Base-by-base conservation (phyloP, 2,888 invertebrate species). In the Idaea straminata region DNA sequence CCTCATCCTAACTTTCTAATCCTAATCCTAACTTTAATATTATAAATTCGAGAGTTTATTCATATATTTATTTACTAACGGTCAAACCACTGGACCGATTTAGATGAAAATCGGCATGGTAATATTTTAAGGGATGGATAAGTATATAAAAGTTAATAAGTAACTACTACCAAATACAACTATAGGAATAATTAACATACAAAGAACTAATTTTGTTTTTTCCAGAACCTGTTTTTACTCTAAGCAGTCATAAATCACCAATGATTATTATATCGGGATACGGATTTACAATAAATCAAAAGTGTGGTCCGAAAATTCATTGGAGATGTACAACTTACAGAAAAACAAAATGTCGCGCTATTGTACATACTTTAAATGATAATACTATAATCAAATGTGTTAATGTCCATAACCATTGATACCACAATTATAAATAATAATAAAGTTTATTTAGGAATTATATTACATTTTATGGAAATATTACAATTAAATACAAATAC, bases 321-420 rank as follows among this genome's bases (percentile, higher is more conserved):
- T 85, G 86, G 85, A 74, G 75, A 5, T 76, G 78, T 59, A 72
- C 69, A 3, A 73, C 64, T 7, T 74, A 74, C 25, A 64, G 71
- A 0, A 61, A 34, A 0, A 35, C 35, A 10, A 61, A 64, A 7
- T 70, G 69, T 35, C 61, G 59, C 4, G 71, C 71, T 3, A 38
- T 66, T 0, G 25, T 67, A 35, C 63, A 66, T 15, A 66, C 68
- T 38, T 16, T 64, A 4, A n/a, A 64, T 16, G 64, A 68, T 25
- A 64, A 59, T 36, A 66, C 64, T 5, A 57, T 68, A 1, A 7
- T 64, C 15, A 62, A 64, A 25, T 63, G 59, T 57, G 57, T 61
- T 35, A 65, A 68, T 62, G 15, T 63, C 59, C 71, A 71, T 59
- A 66, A 64, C 36, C 66, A 65, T 59, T 67, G 47, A 47, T 64